Evolutionary conservation across 2,888 invertebrate species (phyloP).

Genomic region (Drosophila cognata): DNA sequence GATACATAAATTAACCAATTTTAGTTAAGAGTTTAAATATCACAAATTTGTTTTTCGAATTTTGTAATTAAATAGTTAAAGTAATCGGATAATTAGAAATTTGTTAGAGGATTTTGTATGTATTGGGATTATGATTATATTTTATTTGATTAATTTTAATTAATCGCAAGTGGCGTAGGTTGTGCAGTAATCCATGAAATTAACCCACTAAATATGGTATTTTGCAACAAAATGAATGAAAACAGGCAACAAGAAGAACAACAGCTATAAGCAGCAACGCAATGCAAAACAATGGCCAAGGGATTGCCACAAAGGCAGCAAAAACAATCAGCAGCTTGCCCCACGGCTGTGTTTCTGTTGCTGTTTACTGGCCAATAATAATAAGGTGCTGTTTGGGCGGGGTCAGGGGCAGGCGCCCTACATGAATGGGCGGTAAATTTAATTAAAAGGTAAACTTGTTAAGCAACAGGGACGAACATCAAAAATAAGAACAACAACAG

Average conservation of each 20-base stretch:
- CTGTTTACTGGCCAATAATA: constrained; percentile 52
- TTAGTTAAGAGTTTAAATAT: background rate
- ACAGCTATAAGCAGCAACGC: constrained; percentile 4
- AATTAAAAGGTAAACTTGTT: constrained; percentile 79
- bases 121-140: background rate
- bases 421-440: constrained; percentile 68
- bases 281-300: constrained; percentile 51
- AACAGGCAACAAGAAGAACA: constrained; percentile 10
- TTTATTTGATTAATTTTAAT: too few relatives aligned
- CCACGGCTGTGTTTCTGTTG: constrained; percentile 20
- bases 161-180: background rate
- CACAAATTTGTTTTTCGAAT: background rate
- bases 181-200: background rate
- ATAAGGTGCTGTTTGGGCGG: constrained; percentile 24
- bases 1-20: background rate
- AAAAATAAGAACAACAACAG: constrained; percentile 11
- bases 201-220: background rate
- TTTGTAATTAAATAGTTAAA: background rate
- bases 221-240: background rate
- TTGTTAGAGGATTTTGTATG: background rate
- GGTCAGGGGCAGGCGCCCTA: constrained; percentile 4
- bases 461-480: constrained; percentile 43
- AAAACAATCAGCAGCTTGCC: constrained; percentile 22
- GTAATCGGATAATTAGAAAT: background rate
- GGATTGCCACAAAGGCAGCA: constrained; percentile 40